Base-by-base conservation (phyloP, 2,113 vertebrate species). In the Gallinago jamesoni region DNA sequence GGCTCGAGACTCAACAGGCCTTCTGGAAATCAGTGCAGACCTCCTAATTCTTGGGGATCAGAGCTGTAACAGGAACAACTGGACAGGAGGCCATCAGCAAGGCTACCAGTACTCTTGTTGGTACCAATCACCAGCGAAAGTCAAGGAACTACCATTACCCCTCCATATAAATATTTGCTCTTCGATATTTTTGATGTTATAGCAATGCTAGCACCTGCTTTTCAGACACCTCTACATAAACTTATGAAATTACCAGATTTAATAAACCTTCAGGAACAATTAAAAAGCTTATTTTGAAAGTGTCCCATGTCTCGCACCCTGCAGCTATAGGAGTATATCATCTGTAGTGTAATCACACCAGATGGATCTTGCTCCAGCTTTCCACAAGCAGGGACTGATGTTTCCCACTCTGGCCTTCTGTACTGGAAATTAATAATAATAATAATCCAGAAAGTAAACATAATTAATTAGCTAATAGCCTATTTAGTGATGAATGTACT, bases 81-180 rank as follows among this genome's bases (percentile, higher is more conserved):
- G 30, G 25, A 21, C 23, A 20, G 41, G 14, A 52, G 68, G 28
- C 18, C 62, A 53, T 2, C 19, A 60, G 67, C 56, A 68, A 56
- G 15, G 39, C 24, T 10, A 1, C 13, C 9, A 1, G 31, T 16
- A 17, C 9, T 43, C 25, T 14, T 18, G 15, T 9, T 1, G 1
- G 28, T 60, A 14, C 50, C 56, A 48, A 0, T 2, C 39, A 30
- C 3, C 48, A 35, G 14, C 0, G 0, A 47, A 73, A 33, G 22
- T 9, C 4, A 0, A 78, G 66, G 56, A 69, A 67, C 25, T 18
- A 25, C 19, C 8, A 4, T 22, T 22, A 43, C 48, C 14, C 35
- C 24, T 24, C 45, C 55, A 74, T 35, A 56, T 7, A 28, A 2
- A 33, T 17, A 60, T 33, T n/a, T 52, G 24, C 10, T 28, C 22